Percentiles rank a stretch among this genome's conserved stretches.
Conservation (phyloP, 2,888 invertebrate genomes). For the Protonemura montana region DNA sequence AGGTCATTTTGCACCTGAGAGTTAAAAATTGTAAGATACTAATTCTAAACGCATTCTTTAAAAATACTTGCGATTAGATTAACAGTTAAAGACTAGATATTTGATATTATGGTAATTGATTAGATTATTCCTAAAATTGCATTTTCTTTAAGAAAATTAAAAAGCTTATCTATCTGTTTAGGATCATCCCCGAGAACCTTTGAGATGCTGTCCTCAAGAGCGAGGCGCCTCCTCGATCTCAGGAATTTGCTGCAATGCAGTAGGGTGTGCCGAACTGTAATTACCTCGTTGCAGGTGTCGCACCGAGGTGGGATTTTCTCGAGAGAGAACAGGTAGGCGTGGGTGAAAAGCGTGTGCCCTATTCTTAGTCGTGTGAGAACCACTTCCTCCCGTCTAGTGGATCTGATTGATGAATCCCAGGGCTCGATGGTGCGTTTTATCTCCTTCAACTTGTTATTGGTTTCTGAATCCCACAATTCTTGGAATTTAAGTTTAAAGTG, state of each 20-base stretch:
- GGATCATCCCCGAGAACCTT: neutral
- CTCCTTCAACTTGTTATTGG: constrained; percentile 26
- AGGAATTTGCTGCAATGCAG: neutral
- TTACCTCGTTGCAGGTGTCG: neutral
- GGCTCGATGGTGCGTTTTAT: constrained; percentile 7
- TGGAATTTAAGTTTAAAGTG: neutral
- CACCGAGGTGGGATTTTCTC: constrained; percentile 1
- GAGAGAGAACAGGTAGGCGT: constrained; percentile 17
- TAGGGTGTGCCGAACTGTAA: neutral
- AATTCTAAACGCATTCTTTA: too few species aligned
- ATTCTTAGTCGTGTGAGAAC: constrained; percentile 16
- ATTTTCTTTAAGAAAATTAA: neutral
- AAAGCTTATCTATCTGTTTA: neutral
- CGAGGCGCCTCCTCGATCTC: neutral
- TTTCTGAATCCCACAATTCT: neutral
- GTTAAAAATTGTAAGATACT: too few species aligned
- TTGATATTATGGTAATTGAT: too few species aligned
- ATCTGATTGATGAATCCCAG: constrained; percentile 18
- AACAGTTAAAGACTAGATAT: too few species aligned
- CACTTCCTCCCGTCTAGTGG: constrained; percentile 24
- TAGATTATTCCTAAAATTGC: neutral
- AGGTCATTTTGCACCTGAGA: too few species aligned
- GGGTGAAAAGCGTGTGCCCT: constrained; percentile 20
- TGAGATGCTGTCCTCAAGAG: neutral
- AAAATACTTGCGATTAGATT: too few species aligned